These are phyloP conservation scores for Macrotis lagotis DNA, from an alignment of 2,113 vertebrate genomes.

Conservation along the genomic window DNA sequence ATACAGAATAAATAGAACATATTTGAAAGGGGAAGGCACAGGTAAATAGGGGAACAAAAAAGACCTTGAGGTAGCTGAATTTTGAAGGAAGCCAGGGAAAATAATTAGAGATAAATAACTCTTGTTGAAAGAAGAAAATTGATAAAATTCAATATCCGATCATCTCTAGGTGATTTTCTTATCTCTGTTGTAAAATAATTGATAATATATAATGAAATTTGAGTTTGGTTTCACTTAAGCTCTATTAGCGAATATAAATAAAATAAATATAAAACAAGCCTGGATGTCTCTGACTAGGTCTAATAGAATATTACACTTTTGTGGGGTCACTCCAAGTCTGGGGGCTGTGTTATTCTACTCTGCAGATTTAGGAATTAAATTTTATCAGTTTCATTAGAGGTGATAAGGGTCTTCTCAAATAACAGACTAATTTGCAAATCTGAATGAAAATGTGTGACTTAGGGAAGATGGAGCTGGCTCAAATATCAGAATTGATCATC, in stretches of 20 bases:
- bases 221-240: not conserved
- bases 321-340: not conserved
- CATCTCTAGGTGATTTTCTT: not conserved
- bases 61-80: not conserved
- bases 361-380: not conserved
- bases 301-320: not conserved
- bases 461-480: not conserved
- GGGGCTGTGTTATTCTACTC: not conserved
- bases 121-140: not conserved
- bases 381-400: not conserved
- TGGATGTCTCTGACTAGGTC: not conserved
- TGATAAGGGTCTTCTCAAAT: not conserved
- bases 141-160: not conserved
- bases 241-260: not conserved
- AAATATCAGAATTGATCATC: not conserved
- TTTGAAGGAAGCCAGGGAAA: not conserved
- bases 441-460: conserved; percentile 19
- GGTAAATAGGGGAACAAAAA: not conserved
- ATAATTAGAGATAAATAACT: not conserved
- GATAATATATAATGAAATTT: not conserved
- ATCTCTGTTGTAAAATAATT: not conserved
- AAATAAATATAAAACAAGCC: not conserved
- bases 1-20: not conserved
- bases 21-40: not conserved
- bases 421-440: not conserved